Evolutionary conservation across 2,888 invertebrate genomes (phyloP).

Genomic region (Lithophane semibrunnea): DNA sequence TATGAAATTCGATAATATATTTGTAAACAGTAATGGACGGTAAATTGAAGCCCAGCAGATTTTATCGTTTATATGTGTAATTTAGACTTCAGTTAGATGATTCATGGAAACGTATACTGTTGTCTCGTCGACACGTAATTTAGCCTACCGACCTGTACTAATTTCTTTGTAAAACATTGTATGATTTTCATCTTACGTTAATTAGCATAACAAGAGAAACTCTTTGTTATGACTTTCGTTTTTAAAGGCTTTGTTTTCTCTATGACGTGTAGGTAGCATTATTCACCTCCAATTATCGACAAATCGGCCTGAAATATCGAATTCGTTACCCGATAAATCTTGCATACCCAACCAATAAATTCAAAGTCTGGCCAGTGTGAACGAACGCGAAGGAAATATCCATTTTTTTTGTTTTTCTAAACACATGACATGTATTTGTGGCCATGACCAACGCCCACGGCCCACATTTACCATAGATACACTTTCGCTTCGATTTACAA

Average conservation of each 20-base stretch:
- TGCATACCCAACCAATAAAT: constrained; percentile 18
- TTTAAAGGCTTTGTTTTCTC: constrained; percentile 41
- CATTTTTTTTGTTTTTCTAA: constrained; percentile 42
- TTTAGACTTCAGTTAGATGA: constrained; percentile 44
- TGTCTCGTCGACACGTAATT: constrained; percentile 55
- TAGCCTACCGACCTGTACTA: constrained; percentile 51
- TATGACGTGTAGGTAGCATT: constrained; percentile 17
- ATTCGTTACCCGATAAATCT: constrained; percentile 28
- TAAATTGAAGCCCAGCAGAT: constrained; percentile 28
- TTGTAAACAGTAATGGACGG: constrained; percentile 45
- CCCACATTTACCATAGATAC: constrained; percentile 35
- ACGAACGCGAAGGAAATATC: constrained; percentile 21
- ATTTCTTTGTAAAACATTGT: constrained; percentile 57
- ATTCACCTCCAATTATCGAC: constrained; percentile 4
- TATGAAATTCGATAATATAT: constrained; percentile 23
- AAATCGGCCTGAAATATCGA: constrained; percentile 13
- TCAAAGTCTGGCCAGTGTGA: constrained; percentile 32
- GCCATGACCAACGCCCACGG: constrained; percentile 32
- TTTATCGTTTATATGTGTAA: constrained; percentile 16
- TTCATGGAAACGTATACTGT: constrained; percentile 53
- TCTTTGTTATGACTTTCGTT: constrained; percentile 38
- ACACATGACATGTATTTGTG: constrained; percentile 29
- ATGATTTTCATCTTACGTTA: constrained; percentile 48
- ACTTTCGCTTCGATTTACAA: constrained; percentile 60
- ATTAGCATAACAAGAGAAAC: constrained; percentile 55